Evolutionary conservation across 2,888 invertebrate genomes (phyloP).

Genomic region (Callinectes sapidus): DNA sequence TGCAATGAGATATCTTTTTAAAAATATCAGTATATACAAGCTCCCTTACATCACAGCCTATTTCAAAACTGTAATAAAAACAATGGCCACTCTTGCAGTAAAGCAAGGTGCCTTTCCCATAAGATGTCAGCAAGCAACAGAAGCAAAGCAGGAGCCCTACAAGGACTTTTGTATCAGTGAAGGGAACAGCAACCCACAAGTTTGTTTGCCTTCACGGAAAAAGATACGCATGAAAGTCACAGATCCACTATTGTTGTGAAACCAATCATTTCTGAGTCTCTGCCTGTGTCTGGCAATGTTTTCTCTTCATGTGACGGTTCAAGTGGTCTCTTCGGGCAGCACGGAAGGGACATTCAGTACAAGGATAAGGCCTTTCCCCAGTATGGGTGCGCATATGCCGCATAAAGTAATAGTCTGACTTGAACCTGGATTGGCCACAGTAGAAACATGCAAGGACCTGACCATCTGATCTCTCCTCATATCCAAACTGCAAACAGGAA

Average conservation of each 20-base stretch:
- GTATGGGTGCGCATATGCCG: slow-evolving; percentile 57
- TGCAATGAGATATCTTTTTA: neutral
- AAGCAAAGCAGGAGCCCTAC: slow-evolving; percentile 9
- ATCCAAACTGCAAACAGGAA: slow-evolving; percentile 59
- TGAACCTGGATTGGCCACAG: slow-evolving; percentile 54
- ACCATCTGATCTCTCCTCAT: slow-evolving; percentile 51
- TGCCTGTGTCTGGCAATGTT: slow-evolving; percentile 28
- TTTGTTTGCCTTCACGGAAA: neutral
- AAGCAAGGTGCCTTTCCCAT: neutral
- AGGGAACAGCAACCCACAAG: neutral
- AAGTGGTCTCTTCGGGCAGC: slow-evolving; percentile 47
- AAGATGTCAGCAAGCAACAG: neutral
- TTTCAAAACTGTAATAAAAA: neutral
- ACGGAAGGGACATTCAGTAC: slow-evolving; percentile 45
- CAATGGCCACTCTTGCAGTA: neutral
- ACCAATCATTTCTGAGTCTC: slow-evolving; percentile 5
- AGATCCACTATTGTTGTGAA: neutral
- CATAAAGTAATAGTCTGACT: slow-evolving; percentile 54
- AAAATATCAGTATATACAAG: neutral
- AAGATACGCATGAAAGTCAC: neutral
- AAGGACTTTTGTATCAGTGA: neutral
- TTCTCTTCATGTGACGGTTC: slow-evolving; percentile 51
- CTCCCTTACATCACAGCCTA: slow-evolving; percentile 45
- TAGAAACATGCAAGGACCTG: slow-evolving; percentile 49
- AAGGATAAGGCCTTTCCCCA: slow-evolving; percentile 53